Conservation (phyloP, 2,888 invertebrate species). For the Sinotaia quadrata region DNA sequence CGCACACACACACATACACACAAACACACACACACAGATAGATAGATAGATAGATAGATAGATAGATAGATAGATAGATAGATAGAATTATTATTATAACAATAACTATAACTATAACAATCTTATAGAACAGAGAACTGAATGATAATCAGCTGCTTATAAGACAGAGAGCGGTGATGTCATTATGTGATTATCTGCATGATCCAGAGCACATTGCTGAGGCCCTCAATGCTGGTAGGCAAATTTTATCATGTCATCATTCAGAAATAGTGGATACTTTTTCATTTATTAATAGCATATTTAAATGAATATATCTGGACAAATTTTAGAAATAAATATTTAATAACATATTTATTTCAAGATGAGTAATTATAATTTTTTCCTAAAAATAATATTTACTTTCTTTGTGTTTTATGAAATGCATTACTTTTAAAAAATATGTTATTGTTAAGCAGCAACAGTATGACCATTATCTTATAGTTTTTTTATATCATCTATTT, state of each 20-base stretch:
- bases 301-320: too few relatives aligned
- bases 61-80: neutral
- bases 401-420: too few relatives aligned
- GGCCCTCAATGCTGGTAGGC: conserved; percentile 65
- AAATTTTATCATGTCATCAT: neutral
- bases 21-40: conserved; percentile 14
- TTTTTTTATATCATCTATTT: too few relatives aligned
- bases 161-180: conserved; percentile 70
- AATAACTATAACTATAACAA: neutral
- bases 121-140: conserved; percentile 68
- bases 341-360: neutral
- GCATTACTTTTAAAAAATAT: too few relatives aligned
- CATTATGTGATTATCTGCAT: conserved; percentile 71
- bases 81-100: neutral
- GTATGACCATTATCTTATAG: too few relatives aligned
- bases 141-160: conserved; percentile 63
- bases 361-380: too few relatives aligned
- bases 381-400: too few relatives aligned
- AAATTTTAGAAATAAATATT: neutral
- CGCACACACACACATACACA: neutral
- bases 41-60: neutral
- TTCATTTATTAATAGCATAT: neutral
- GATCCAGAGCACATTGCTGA: conserved; percentile 72
- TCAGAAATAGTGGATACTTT: neutral
- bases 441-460: too few relatives aligned